phyloP scores from a whole-genome alignment of 2,888 invertebrate species.

The Polydrusus tereticollis region DNA sequence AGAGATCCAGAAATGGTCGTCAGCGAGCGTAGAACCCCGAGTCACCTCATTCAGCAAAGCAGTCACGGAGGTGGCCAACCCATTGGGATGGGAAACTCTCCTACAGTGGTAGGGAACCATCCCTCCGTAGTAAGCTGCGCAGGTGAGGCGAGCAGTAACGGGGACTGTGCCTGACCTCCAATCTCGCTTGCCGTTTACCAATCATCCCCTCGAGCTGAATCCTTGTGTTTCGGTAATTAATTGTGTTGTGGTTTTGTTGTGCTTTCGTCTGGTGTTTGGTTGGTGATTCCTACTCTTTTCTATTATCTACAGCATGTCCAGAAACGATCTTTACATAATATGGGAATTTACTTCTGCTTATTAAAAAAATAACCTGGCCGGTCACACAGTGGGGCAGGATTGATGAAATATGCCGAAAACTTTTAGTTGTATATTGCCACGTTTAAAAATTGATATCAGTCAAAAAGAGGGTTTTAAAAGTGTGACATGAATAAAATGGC shows the following conservation, averaged over 20 bases:
- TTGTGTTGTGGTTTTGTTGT: conserved; percentile 54
- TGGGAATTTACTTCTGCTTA: too few species aligned
- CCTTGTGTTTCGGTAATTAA: conserved; percentile 65
- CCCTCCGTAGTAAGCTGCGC: conserved; percentile 49
- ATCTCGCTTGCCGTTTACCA: conserved; percentile 64
- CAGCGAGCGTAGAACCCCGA: conserved; percentile 14
- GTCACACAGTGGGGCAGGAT: too few species aligned
- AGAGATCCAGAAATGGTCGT: neutral
- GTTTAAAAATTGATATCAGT: too few species aligned
- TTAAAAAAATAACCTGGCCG: too few species aligned
- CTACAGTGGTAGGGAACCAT: neutral
- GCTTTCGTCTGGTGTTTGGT: neutral
- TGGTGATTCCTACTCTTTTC: neutral
- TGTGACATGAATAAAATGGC: too few species aligned
- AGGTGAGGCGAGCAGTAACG: conserved; percentile 65
- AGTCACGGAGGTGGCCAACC: conserved; percentile 31
- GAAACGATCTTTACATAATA: too few species aligned
- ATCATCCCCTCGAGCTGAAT: conserved; percentile 56
- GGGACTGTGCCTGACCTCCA: conserved; percentile 66
- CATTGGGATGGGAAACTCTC: conserved; percentile 21
- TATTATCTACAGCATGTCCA: too few species aligned
- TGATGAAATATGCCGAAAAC: too few species aligned
- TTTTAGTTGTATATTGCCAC: too few species aligned
- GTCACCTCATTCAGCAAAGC: neutral
- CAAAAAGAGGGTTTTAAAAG: too few species aligned